Base-by-base conservation (phyloP, 1,140 invertebrate genomes). In the Papilio polytes region DNA sequence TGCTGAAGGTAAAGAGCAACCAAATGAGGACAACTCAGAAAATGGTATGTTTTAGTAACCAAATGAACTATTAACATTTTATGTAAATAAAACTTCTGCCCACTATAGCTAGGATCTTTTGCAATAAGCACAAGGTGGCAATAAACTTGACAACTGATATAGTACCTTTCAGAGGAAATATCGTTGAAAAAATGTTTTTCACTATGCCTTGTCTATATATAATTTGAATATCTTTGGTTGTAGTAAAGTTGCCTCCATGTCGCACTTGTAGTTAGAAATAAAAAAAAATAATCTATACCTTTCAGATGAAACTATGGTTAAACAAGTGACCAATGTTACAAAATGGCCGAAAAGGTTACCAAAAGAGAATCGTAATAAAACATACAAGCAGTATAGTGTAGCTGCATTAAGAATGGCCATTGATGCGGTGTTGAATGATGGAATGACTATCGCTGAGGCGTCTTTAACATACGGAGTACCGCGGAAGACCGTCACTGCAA, bases 381-480 rank as follows among this genome's bases (percentile, higher is more conserved):
- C 81, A 18, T 90, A 90, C 80, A 86, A 89, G 44, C 85, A 88
- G 26, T 90, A 90, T 36, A 84, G 85, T 3, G 70, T 74, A 6
- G 26, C 73, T 0, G 74, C 81, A 20, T 20, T 87, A 13, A 41
- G 26, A 4, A 22, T 83, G 22, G 85, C 82, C 36, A 73, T 83
- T 10, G 79, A 78, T 15, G 73, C 79, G 15, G 79, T 83, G 0
- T 31, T 26, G 13, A 63, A 31, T 18, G 48, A 80, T 22, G 78
- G 77, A 15, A 80, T 80, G 63, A n/a, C 79, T 31, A 9, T 48
- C 10, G 20, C 26, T 6, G 59, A 80, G 36, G 82, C 82, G n/a
- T 51, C 78, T 48, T 0, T 46, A 12, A 36, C 41, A 9, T 83
- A 78, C 22, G 72, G 77, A 9, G 80, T 83, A 44, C 82, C 82